Evolutionary conservation across 2,797 vertebrate species (phyloP), one percentile per base, ranked within the genome.

Genomic region (Eidolon dupreanum): DNA sequence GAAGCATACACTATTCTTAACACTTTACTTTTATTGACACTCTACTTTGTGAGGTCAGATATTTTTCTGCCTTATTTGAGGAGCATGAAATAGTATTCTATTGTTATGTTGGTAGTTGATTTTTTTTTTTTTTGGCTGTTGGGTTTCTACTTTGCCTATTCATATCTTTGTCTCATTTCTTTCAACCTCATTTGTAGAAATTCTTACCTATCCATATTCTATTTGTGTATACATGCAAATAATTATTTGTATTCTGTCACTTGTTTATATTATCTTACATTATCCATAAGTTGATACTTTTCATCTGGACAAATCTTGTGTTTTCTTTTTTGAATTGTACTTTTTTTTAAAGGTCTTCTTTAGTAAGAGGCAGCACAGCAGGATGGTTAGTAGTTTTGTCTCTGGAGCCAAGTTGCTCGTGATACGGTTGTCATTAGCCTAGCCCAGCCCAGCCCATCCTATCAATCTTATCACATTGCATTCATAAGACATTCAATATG

Each of bases 321-420:
- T 87, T 95, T 88, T n/a, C 28, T 84, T 57, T 61, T 33, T 49
- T 81, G 49, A 61, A 36, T 57, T 77, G n/a, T 70, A 24, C 15
- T 92, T 91, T 93, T 71, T 24, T 88, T 81, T 68, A 24, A 92
- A 87, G 65, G 46, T 24, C 4, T 61, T 83, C 57, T 78, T 68
- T 33, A 43, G 6, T 38, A 22, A 75, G 17, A 82, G 24, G 19
- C 13, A 84, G n/a, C 31, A 36, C 9, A 33, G 26, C 31, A 79
- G 8, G 66, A 57, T 46, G 46, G 12, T 26, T 51, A 31, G 31
- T 38, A 88, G 7, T 20, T 63, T 63, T 57, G 5, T 55, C 38
- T 95, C 75, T 78, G 31, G 3, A 94, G 41, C 20, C 28, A 46
- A 20, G 15, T 2, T 51, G n/a, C 49, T 16, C 57, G 28, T 53